Base-by-base conservation (phyloP, 2,113 vertebrate species). In the Limanda limanda region DNA sequence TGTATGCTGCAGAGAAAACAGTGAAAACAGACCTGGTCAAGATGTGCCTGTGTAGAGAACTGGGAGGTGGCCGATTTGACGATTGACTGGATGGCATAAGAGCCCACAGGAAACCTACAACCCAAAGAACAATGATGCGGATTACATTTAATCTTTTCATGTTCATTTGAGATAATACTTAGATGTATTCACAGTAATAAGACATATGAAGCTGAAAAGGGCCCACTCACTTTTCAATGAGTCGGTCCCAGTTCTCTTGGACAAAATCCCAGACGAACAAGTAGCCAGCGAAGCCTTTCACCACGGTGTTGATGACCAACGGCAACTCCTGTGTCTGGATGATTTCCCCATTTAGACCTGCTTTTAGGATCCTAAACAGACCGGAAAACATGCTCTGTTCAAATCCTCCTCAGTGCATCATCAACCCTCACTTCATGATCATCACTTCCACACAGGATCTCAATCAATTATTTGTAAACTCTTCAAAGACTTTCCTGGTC, bases 221-320 rank as follows among this genome's bases (percentile, higher is more conserved):
- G 17, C 5, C 18, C 15, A 81, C 96, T 95, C 94, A 98, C 97
- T 95, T 97, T 58, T 94, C 88, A 76, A 94, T 95, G 82, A 98
- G 96, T 23, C 85, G 88, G 82, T 95, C 93, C 98, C 97, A 99
- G 89, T 97, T 98, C 84, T 98, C 95, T 86, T 98, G 98, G 47
- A 98, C 93, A 66, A 99, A 99, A 89, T 99, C 94, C 97, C 98
- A 99, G 13, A 94, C 96, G 83, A 97, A 79, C 67, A 99, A 90
- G 86, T 96, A 91, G 21, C 98, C 96, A 10, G 95, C 85, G 68
- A 97, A 94, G 84, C 81, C 90, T 3, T 66, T 93, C 86, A 94
- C 94, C 73, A 95, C 75, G 2, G 91, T 94, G 77, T 9, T 86
- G 83, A 98, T 91, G 86, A 99, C 86, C 67, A 91, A 85, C 5